Base-by-base conservation (phyloP, 2,113 vertebrate species). In the Lutjanus erythropterus region DNA sequence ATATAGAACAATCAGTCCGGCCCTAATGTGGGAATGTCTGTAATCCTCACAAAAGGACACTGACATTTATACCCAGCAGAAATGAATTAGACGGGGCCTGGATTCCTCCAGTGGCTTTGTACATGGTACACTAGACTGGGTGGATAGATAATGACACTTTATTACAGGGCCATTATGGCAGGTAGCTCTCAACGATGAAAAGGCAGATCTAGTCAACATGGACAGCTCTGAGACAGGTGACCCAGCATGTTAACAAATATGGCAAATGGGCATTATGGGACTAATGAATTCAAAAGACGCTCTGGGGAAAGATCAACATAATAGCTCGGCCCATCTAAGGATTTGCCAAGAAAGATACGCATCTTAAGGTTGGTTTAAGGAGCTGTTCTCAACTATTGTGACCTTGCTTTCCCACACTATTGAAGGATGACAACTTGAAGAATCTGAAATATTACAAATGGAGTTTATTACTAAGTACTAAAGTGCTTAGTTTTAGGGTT, bases 61-160 rank as follows among this genome's bases (percentile, higher is more conserved):
- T 94, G 95, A 95, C 93, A 96, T 95, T 94, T 92, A 95, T 91
- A 94, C 93, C 91, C 85, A 84, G 75, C 88, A 89, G 92, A 95
- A 89, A 91, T 92, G 90, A 94, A 91, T 86, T 89, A 85, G 92
- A 91, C 56, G 73, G 81, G 91, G 78, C 77, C 86, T 84, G 87
- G 86, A 92, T 92, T 94, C 90, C 89, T 90, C 86, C 72, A 78
- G 74, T 84, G 91, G 82, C 86, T 94, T 92, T 93, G 91, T 94
- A 80, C 88, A 68, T 65, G 78, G 80, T 74, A 92, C 83, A 92
- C 86, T 88, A 91, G 86, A 89, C 90, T 87, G 93, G 86, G 85
- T 73, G 85, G 87, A 84, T 62, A 78, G 91, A 93, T 93, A 92
- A 94, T 93, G 88, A 94, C 89, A 93, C 92, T 92, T 93, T 91